These are phyloP conservation scores for Conopomorpha cramerella DNA, from an alignment of 1,140 invertebrate species.

Conservation along the genomic window DNA sequence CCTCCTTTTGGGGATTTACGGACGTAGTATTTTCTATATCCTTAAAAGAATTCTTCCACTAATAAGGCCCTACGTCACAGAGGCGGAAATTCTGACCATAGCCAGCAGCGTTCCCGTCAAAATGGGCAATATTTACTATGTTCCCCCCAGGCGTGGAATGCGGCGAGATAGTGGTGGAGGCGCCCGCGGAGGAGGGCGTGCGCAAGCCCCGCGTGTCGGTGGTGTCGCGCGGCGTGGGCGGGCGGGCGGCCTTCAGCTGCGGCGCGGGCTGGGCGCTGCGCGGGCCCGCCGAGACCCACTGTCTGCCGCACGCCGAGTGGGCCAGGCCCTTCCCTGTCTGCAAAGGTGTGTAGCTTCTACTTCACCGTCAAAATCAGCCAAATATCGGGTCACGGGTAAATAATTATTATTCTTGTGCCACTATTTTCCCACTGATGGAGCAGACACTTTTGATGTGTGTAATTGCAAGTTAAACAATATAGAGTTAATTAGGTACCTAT, in stretches of 20 bases:
- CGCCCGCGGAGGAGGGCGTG: conserved; percentile 31
- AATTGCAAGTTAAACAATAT: too few species aligned
- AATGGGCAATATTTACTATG: too few species aligned
- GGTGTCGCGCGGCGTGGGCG: conserved; percentile 75
- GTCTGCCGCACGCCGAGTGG: conserved; percentile 81
- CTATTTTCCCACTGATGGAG: too few species aligned
- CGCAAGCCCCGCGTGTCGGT: conserved; percentile 69
- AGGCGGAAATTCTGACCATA: too few species aligned
- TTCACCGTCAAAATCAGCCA: background rate
- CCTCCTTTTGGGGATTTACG: too few species aligned
- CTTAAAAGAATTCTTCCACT: too few species aligned
- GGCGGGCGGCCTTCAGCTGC: conserved; percentile 79
- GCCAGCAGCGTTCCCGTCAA: too few species aligned
- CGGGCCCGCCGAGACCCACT: conserved; percentile 75
- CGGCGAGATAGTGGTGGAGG: conserved; percentile 66
- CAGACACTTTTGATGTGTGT: too few species aligned
- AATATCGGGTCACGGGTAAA: background rate
- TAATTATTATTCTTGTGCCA: background rate
- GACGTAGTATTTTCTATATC: too few species aligned
- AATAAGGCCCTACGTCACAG: too few species aligned
- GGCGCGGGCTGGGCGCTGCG: conserved; percentile 76
- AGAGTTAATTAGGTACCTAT: too few species aligned
- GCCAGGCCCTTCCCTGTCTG: conserved; percentile 74
- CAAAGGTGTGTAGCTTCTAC: conserved; percentile 59
- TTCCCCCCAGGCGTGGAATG: conserved; percentile 72